Percentiles rank a stretch among this genome's conserved stretches.
Evolutionary conservation across 2,797 vertebrate species (phyloP).

Genomic region (Macroramphosus scolopax): DNA sequence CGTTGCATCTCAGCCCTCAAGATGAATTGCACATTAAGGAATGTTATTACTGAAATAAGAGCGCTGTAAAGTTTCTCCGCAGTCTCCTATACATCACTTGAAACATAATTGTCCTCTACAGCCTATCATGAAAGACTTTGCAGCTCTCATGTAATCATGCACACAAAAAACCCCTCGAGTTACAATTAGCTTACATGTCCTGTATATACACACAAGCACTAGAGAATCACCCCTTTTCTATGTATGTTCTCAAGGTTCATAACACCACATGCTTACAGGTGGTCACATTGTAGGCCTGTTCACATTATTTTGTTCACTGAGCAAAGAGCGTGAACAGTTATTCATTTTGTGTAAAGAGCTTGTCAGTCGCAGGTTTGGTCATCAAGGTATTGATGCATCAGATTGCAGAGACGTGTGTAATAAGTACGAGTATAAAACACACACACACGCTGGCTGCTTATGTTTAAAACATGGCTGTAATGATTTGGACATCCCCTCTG

Average conservation of each 20-base stretch:
- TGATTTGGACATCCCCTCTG: too few species aligned
- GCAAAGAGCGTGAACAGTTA: conserved; percentile 7
- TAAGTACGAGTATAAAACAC: conserved; percentile 4
- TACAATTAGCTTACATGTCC: conserved; percentile 32
- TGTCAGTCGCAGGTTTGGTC: conserved; percentile 35
- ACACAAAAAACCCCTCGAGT: conserved; percentile 36
- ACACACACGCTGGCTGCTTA: conserved; percentile 2
- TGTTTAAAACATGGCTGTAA: too few species aligned
- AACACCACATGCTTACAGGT: conserved; percentile 14
- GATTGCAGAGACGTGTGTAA: conserved; percentile 9
- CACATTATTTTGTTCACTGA: conserved; percentile 40
- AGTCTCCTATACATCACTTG: conserved; percentile 30
- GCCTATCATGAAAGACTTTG: conserved; percentile 19
- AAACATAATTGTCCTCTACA: conserved; percentile 14
- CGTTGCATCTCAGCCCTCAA: conserved; percentile 17
- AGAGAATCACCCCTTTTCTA: conserved; percentile 14
- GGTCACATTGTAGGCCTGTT: conserved; percentile 6
- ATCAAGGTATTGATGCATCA: conserved; percentile 35
- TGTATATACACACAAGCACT: conserved; percentile 31
- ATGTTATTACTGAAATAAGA: conserved; percentile 49
- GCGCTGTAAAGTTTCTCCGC: conserved; percentile 29
- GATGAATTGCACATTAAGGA: conserved; percentile 51
- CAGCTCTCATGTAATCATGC: conserved; percentile 17
- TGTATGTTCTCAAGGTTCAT: conserved; percentile 6
- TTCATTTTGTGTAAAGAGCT: conserved; percentile 54